These are phyloP conservation scores for Microtus richardsoni DNA, from an alignment of 2,113 vertebrate genomes.

Conservation along the genomic window DNA sequence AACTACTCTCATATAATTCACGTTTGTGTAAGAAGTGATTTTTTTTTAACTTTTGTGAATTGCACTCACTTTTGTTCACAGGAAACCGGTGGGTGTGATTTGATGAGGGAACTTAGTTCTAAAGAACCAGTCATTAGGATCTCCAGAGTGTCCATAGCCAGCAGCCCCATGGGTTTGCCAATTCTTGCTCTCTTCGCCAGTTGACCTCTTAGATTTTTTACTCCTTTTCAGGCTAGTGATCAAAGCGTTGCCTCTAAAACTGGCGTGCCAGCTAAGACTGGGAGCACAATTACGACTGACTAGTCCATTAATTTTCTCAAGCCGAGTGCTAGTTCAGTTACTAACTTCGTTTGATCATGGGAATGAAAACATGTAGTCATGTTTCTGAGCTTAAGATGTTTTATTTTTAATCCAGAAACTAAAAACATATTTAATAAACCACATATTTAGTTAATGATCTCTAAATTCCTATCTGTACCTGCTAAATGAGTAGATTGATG, in stretches of 20 bases:
- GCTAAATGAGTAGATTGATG: constrained; percentile 1
- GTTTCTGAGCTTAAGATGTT: not conserved
- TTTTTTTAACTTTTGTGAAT: not conserved
- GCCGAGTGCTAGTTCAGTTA: constrained; percentile 19
- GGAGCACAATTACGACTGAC: constrained; percentile 20
- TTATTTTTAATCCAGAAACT: constrained; percentile 55
- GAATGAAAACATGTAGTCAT: not conserved
- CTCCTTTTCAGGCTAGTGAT: not conserved
- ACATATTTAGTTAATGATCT: not conserved
- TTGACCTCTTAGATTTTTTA: constrained; percentile 47
- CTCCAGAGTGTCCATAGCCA: not conserved
- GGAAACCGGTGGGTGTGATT: not conserved
- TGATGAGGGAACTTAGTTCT: not conserved
- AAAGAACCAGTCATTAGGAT: not conserved
- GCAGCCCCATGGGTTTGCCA: constrained; percentile 26
- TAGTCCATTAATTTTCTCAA: constrained; percentile 11
- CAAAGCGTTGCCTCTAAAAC: constrained; percentile 23
- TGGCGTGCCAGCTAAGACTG: not conserved
- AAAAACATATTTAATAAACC: constrained; percentile 1
- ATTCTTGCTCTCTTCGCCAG: not conserved
- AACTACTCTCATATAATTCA: not conserved
- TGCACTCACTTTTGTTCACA: not conserved
- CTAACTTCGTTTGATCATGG: constrained; percentile 41
- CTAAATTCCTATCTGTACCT: not conserved
- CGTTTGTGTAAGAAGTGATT: not conserved